phyloP scores from a whole-genome alignment of 2,113 vertebrate genomes.

The Procavia capensis region DNA sequence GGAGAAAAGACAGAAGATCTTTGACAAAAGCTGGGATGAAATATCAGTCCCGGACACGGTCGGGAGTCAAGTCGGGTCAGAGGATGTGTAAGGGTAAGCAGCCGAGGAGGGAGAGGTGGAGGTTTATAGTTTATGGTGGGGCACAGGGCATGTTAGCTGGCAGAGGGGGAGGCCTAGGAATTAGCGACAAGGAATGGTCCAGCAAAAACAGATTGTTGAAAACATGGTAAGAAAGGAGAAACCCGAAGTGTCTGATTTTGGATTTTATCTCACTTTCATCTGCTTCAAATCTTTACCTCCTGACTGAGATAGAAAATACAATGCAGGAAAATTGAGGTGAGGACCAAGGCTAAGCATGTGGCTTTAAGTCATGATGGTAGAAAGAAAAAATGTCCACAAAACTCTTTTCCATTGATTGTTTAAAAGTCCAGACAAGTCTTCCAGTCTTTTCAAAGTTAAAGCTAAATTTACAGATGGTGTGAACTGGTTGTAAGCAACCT shows the following conservation, averaged over 20 bases:
- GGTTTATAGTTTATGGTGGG: neutral
- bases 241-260: neutral
- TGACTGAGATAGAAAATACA: neutral
- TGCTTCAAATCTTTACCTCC: neutral
- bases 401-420: neutral
- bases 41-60: neutral
- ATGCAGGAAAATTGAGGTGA: neutral
- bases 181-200: neutral
- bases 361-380: neutral
- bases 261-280: neutral
- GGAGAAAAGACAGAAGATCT: neutral
- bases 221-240: neutral
- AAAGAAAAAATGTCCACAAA: neutral
- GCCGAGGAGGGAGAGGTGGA: neutral
- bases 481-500: accelerated
- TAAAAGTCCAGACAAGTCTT: neutral
- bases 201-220: neutral
- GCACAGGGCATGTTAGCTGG: neutral
- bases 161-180: neutral
- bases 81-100: neutral
- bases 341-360: neutral
- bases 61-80: neutral
- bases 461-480: neutral
- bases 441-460: neutral
- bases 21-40: neutral